A percentile compares a stretch with the other conserved stretches of the same genome.
Conservation (phyloP, 2,888 invertebrate genomes). For the Ernsta delagoae region DNA sequence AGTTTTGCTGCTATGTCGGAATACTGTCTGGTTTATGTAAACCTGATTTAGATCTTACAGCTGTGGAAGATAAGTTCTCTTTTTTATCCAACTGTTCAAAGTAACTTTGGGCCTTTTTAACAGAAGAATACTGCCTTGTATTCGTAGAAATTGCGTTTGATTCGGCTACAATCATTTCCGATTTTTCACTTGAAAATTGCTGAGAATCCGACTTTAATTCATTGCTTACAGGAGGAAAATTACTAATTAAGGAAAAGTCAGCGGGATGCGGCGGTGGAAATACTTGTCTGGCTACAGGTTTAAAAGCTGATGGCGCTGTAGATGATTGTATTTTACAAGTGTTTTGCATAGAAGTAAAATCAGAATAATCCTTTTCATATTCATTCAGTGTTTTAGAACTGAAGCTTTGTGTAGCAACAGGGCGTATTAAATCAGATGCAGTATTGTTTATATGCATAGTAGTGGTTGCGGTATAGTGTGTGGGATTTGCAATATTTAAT, state of each 20-base stretch:
- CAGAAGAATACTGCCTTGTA: constrained; percentile 62
- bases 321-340: constrained; percentile 69
- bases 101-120: constrained; percentile 70
- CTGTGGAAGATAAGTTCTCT: constrained; percentile 63
- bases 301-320: constrained; percentile 75
- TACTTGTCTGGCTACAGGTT: constrained; percentile 75
- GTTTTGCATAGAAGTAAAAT: constrained; percentile 69
- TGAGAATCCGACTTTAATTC: constrained; percentile 67
- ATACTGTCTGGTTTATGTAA: constrained; percentile 86
- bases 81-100: constrained; percentile 74
- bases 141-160: constrained; percentile 55
- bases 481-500: constrained; percentile 69
- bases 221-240: constrained; percentile 69
- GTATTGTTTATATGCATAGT: constrained; percentile 54
- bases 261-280: constrained; percentile 69
- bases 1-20: constrained; percentile 87
- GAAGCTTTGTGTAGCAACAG: constrained; percentile 61
- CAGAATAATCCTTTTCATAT: constrained; percentile 55
- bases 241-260: constrained; percentile 61
- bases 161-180: constrained; percentile 61
- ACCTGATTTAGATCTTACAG: constrained; percentile 76
- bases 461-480: constrained; percentile 51
- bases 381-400: constrained; percentile 29
- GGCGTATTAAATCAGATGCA: constrained; percentile 62
- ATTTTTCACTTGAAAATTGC: constrained; percentile 55